These are phyloP conservation scores for Nothocercus julius DNA, from an alignment of 2,113 vertebrate genomes.

Conservation along the genomic window DNA sequence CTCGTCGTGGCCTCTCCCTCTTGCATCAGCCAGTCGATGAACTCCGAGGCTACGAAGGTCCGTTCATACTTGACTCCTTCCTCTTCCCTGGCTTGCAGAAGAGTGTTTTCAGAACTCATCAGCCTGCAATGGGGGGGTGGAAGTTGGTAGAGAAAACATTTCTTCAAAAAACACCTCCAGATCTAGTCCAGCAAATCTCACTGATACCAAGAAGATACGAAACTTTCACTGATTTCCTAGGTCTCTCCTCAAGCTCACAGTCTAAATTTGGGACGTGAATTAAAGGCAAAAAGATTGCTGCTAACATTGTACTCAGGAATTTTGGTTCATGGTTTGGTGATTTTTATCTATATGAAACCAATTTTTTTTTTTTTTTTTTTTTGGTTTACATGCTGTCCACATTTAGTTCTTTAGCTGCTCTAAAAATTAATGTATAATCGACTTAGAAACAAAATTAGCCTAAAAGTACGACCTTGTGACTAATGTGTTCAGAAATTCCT, in stretches of 20 bases:
- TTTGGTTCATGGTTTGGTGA: background rate
- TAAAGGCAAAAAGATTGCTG: background rate
- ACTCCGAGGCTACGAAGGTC: constrained; percentile 86
- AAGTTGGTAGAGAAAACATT: background rate
- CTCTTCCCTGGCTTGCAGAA: constrained; percentile 89
- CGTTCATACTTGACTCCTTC: constrained; percentile 88
- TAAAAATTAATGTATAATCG: background rate
- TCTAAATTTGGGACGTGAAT: background rate
- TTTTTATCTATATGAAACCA: background rate
- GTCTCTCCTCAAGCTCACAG: background rate
- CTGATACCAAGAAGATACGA: background rate
- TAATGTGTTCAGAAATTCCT: background rate
- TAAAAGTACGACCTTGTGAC: background rate
- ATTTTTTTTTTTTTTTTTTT: background rate
- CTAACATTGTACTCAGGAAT: background rate
- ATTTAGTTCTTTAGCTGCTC: background rate
- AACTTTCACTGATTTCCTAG: background rate
- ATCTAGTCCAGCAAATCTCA: background rate
- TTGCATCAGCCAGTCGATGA: constrained; percentile 92
- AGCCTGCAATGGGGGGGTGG: constrained; percentile 74
- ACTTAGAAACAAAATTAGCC: background rate
- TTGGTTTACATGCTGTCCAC: background rate
- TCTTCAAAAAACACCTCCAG: background rate
- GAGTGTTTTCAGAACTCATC: constrained; percentile 89
- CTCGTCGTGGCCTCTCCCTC: constrained; percentile 88